Evolutionary conservation across 2,113 vertebrate genomes (phyloP), one percentile per base, ranked within the genome.

Genomic region (Nerophis lumbriciformis): DNA sequence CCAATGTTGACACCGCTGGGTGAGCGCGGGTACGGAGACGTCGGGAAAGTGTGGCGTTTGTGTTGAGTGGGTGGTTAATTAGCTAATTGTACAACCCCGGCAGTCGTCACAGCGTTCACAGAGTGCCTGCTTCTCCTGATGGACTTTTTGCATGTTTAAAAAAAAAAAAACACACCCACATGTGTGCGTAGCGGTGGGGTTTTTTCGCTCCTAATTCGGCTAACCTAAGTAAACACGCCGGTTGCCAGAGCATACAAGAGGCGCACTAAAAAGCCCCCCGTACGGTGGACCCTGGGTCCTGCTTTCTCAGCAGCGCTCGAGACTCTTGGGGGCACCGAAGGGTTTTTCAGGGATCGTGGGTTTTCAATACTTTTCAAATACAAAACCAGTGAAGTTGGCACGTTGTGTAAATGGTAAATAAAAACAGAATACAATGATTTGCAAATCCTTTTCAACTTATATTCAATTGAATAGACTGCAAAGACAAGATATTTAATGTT

Each of bases 141-240:
- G 56, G 15, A 14, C 12, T 36, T 62, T 61, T 66, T 64, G 36
- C 68, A 67, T 69, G 56, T 49, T 60, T 61, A 28, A 15, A 48
- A 65, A 56, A 65, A 2, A 4, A 58, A 61, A 63, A 1, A 49
- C 8, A 45, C 11, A 7, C 35, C 5, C 68, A 52, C n/a, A 54
- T 19, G 42, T 44, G 55, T 8, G 16, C 54, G 68, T 47, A 61
- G 69, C 61, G 61, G 67, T 73, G 78, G 60, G 55, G 71, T 75
- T 80, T 79, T 73, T 74, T 57, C 42, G 42, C 72, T 65, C 68
- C 59, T 76, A 58, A 69, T 61, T 66, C 78, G 70, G 69, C 42
- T 79, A 75, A 85, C 81, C 84, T 81, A 85, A 87, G 80, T 80
- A 85, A 88, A 88, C 82, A 87, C 9, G 1, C 37, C 58, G 49